Evolutionary conservation across 2,888 invertebrate genomes (phyloP).

Genomic region (Athalia cordata): DNA sequence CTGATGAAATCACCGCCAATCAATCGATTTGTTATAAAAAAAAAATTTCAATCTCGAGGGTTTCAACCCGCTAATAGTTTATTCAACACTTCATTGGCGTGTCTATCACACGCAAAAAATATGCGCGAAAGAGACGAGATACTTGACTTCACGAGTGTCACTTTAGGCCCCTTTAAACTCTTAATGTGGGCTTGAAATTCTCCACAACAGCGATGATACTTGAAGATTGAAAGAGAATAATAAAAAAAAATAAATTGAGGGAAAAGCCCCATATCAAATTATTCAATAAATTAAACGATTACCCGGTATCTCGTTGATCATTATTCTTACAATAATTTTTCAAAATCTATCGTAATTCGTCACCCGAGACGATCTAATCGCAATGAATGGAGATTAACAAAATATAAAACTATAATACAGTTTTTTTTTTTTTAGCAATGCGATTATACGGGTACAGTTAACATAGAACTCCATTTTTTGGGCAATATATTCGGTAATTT

Average conservation of each 20-base stretch:
- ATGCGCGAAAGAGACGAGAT: slow-evolving; percentile 21
- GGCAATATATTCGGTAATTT: not conserved
- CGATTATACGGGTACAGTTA: too few species aligned
- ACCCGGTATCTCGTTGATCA: not conserved
- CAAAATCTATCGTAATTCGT: too few species aligned
- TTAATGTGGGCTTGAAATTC: slow-evolving; percentile 16
- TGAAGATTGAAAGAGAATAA: slow-evolving; percentile 28
- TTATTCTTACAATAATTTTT: too few species aligned
- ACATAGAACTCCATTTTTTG: not conserved
- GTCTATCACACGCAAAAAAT: not conserved
- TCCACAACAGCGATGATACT: slow-evolving; percentile 28
- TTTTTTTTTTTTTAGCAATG: not conserved
- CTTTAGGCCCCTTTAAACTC: slow-evolving; percentile 14
- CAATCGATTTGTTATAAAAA: not conserved
- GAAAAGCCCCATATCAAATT: not conserved
- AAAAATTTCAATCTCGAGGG: not conserved
- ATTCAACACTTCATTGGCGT: slow-evolving; percentile 7
- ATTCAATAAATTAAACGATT: not conserved
- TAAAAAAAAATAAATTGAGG: not conserved
- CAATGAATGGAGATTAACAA: too few species aligned
- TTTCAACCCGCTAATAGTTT: slow-evolving; percentile 9
- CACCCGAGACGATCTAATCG: too few species aligned
- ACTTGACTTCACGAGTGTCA: slow-evolving; percentile 34
- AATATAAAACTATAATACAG: too few species aligned
- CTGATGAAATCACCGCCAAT: not conserved